Evolutionary conservation across 1,140 invertebrate species (phyloP).

Genomic region (Nixonia krombeini): DNA sequence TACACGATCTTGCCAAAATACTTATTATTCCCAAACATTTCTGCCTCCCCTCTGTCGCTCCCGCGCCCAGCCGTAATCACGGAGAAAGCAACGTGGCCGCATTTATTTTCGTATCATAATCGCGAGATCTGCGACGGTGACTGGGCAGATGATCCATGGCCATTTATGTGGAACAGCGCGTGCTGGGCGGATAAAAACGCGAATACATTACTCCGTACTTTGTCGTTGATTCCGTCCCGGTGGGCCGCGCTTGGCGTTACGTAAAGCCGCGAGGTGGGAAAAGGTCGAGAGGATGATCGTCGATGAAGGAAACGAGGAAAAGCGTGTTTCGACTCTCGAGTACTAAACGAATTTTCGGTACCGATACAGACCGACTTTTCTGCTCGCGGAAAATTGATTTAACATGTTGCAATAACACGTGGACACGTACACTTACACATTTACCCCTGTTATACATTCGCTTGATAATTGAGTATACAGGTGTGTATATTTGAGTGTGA

Average conservation of each 20-base stretch:
- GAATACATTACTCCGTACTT: background rate
- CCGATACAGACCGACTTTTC: too few species aligned
- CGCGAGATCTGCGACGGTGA: background rate
- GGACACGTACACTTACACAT: too few species aligned
- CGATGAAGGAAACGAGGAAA: background rate
- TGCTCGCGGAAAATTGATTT: too few species aligned
- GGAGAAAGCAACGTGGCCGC: constrained; percentile 26
- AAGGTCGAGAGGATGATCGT: background rate
- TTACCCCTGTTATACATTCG: too few species aligned
- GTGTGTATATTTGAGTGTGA: too few species aligned
- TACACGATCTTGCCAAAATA: background rate
- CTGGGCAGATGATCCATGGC: constrained; percentile 9
- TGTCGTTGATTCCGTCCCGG: too few species aligned
- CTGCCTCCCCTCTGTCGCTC: too few species aligned
- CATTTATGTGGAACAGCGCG: constrained; percentile 41
- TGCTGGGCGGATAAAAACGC: constrained; percentile 11
- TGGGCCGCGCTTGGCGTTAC: background rate
- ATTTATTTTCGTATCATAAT: background rate
- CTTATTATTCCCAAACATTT: background rate
- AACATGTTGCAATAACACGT: too few species aligned
- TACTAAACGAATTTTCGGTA: too few species aligned
- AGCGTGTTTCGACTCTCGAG: too few species aligned
- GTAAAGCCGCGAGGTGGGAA: background rate
- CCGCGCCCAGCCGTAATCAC: too few species aligned
- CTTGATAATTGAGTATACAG: too few species aligned